Percentiles rank a stretch among this genome's conserved stretches.
phyloP scores from a whole-genome alignment of 2,888 invertebrate genomes.

The Marronus borbonicus region DNA sequence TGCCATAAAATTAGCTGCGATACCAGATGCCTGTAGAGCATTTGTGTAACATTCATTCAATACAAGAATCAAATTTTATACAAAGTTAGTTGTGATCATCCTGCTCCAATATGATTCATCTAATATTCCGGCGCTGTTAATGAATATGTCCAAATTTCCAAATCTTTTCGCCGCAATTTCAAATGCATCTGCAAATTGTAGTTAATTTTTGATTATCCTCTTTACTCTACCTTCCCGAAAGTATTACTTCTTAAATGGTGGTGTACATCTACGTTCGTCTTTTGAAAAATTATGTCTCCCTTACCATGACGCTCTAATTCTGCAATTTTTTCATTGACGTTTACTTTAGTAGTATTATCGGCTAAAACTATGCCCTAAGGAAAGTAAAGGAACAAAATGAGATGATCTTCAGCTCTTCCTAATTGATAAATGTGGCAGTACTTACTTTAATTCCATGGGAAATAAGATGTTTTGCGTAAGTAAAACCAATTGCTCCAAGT shows the following conservation, averaged over 20 bases:
- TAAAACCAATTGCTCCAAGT: constrained; percentile 42
- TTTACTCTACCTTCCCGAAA: background rate
- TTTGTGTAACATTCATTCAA: background rate
- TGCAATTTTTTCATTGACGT: constrained; percentile 16
- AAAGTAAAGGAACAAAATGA: constrained; percentile 1
- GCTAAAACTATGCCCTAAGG: constrained; percentile 48
- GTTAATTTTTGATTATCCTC: background rate
- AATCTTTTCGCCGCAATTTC: constrained; percentile 38
- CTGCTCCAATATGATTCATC: constrained; percentile 31
- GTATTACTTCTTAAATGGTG: constrained; percentile 20
- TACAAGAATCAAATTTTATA: constrained; percentile 8
- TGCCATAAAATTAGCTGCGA: constrained; percentile 24
- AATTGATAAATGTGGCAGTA: background rate
- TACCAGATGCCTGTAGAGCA: constrained; percentile 5
- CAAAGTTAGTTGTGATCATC: constrained; percentile 49
- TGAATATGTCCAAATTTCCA: constrained; percentile 46
- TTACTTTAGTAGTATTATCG: constrained; percentile 11
- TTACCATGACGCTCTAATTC: constrained; percentile 36
- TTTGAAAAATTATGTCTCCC: constrained; percentile 35
- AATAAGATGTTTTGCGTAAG: constrained; percentile 48
- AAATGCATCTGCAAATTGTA: constrained; percentile 47
- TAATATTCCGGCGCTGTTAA: constrained; percentile 45
- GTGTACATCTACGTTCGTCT: constrained; percentile 10
- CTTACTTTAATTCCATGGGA: constrained; percentile 48
- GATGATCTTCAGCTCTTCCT: background rate